Conservation (phyloP, 2,113 vertebrate species). For the Sander lucioperca region DNA sequence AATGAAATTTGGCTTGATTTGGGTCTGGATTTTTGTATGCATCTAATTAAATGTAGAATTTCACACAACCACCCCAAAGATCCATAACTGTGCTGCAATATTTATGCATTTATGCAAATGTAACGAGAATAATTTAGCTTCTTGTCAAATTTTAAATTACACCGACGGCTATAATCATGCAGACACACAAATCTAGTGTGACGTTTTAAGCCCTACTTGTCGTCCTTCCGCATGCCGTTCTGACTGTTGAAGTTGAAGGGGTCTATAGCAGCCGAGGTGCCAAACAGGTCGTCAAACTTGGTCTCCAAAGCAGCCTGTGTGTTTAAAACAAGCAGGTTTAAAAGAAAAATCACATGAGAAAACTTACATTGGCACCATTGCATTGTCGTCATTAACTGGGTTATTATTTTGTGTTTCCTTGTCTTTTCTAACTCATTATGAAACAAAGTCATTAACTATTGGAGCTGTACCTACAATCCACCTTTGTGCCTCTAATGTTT, state of each 20-base stretch:
- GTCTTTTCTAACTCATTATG: background rate
- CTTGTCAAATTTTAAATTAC: background rate
- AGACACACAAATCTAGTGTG: background rate
- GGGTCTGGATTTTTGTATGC: background rate
- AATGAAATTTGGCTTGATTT: background rate
- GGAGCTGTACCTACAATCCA: background rate
- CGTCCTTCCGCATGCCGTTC: slow-evolving; percentile 93
- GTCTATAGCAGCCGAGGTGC: slow-evolving; percentile 89
- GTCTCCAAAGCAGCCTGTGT: slow-evolving; percentile 89
- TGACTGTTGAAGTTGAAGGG: slow-evolving; percentile 98
- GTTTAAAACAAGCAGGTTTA: slow-evolving; percentile 4
- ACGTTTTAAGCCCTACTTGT: slow-evolving; percentile 86
- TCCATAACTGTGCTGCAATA: background rate
- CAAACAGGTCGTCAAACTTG: slow-evolving; percentile 95
- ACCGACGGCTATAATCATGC: background rate
- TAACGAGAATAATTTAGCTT: background rate
- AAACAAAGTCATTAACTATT: background rate
- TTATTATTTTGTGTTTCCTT: background rate
- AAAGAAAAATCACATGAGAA: background rate
- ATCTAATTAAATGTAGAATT: background rate
- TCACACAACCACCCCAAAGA: background rate
- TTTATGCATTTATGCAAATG: background rate
- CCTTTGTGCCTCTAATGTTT: background rate
- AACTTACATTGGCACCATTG: background rate
- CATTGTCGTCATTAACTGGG: background rate